These are phyloP conservation scores for Anthopleura xanthogrammica DNA, from an alignment of 92 coral and sea anemone species.

Conservation along the genomic window DNA sequence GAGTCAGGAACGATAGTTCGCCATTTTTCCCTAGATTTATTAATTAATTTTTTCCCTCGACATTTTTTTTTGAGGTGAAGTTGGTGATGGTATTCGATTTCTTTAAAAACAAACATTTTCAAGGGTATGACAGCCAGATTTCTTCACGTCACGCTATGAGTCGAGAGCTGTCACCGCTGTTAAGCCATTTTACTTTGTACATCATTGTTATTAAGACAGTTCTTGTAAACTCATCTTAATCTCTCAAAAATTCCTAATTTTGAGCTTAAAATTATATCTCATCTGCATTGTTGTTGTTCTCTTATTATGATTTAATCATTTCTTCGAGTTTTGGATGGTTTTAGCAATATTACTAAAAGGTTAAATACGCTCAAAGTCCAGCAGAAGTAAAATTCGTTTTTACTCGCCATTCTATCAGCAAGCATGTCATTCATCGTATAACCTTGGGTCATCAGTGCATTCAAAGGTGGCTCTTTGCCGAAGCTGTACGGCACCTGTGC, in stretches of 20 bases:
- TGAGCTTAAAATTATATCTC: neutral
- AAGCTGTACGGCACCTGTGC: neutral
- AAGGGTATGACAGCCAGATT: neutral
- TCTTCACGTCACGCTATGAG: neutral
- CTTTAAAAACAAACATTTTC: neutral
- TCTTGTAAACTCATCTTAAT: neutral
- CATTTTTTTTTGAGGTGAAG: neutral
- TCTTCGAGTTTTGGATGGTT: neutral
- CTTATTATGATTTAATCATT: neutral
- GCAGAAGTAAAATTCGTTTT: neutral
- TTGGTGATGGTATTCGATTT: neutral
- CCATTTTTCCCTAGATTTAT: neutral
- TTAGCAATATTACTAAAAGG: neutral
- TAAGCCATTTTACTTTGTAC: slow-evolving; percentile 6
- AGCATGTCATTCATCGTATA: neutral
- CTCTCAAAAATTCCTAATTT: neutral
- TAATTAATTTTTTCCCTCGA: neutral
- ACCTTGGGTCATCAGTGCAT: neutral
- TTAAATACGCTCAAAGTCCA: neutral
- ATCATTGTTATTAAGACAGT: neutral
- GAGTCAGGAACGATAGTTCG: no score
- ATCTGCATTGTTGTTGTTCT: neutral
- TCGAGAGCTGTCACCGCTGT: neutral
- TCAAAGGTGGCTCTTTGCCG: slow-evolving; percentile 12
- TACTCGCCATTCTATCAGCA: neutral